These are phyloP conservation scores for Myotis davidii DNA, from an alignment of 2,113 vertebrate genomes.

Conservation along the genomic window DNA sequence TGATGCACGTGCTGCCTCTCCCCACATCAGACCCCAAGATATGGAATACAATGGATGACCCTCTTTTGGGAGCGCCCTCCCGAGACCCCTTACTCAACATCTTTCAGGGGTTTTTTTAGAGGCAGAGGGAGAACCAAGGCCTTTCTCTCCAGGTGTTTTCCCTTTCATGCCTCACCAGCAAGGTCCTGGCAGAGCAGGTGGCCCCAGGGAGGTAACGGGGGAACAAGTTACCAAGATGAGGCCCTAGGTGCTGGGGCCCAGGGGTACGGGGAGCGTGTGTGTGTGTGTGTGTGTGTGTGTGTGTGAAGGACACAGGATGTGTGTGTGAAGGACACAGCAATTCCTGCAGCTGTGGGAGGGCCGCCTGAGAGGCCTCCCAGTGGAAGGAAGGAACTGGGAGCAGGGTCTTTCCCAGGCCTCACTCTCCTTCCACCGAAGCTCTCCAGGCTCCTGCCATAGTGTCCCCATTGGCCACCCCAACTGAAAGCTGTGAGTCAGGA, in stretches of 20 bases:
- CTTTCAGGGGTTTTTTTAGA: not conserved
- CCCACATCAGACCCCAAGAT: not conserved
- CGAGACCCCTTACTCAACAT: not conserved
- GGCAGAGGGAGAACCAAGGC: too few relatives aligned
- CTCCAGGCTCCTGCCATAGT: not conserved
- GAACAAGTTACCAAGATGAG: too few relatives aligned
- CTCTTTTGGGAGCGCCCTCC: not conserved
- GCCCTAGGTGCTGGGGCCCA: too few relatives aligned
- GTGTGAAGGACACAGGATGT: too few relatives aligned
- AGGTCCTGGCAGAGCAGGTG: not conserved
- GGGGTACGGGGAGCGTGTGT: too few relatives aligned
- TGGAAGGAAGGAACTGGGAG: not conserved
- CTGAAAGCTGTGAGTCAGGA: not conserved
- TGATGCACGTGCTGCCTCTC: rapidly evolving
- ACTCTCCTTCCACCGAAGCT: not conserved
- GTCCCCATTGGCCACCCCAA: not conserved
- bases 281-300: too few relatives aligned
- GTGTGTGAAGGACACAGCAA: not conserved
- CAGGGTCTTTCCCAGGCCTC: not conserved
- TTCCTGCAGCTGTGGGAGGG: not conserved
- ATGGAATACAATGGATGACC: too few relatives aligned
- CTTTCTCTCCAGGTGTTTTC: not conserved
- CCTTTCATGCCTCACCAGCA: not conserved
- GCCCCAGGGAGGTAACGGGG: not conserved
- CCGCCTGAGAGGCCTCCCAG: rapidly evolving